Conservation (phyloP, 2,113 vertebrate genomes). For the Myiozetetes cayanensis region DNA sequence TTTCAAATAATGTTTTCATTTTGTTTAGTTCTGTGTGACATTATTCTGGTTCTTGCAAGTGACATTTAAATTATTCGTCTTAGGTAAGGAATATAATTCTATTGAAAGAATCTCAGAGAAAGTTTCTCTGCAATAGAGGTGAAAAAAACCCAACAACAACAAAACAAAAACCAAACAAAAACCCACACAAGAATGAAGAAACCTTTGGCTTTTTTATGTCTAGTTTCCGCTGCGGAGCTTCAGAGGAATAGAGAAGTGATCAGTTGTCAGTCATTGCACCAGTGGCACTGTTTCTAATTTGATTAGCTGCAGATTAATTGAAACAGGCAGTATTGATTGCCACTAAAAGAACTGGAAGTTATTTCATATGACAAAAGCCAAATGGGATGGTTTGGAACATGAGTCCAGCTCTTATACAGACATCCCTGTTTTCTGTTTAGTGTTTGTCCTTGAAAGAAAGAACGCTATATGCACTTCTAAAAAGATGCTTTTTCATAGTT, state of each 20-base stretch:
- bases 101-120: not conserved
- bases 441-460: not conserved
- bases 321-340: not conserved
- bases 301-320: conserved; percentile 6
- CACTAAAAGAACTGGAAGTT: not conserved
- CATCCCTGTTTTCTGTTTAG: not conserved
- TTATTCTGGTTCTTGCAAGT: not conserved
- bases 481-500: not conserved
- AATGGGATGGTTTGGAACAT: not conserved
- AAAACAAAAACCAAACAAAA: not conserved
- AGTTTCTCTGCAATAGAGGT: not conserved
- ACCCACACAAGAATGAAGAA: not conserved
- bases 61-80: not conserved
- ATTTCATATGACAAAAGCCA: not conserved
- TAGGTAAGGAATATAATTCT: not conserved
- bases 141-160: not conserved
- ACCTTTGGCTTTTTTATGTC: not conserved
- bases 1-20: not conserved
- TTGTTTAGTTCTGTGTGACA: not conserved
- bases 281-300: not conserved
- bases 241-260: not conserved
- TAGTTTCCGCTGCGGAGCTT: not conserved
- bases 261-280: not conserved
- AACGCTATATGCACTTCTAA: not conserved
- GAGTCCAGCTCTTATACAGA: not conserved